These are phyloP conservation scores for Tangara arthus DNA, from an alignment of 2,797 vertebrate genomes.

Conservation along the genomic window DNA sequence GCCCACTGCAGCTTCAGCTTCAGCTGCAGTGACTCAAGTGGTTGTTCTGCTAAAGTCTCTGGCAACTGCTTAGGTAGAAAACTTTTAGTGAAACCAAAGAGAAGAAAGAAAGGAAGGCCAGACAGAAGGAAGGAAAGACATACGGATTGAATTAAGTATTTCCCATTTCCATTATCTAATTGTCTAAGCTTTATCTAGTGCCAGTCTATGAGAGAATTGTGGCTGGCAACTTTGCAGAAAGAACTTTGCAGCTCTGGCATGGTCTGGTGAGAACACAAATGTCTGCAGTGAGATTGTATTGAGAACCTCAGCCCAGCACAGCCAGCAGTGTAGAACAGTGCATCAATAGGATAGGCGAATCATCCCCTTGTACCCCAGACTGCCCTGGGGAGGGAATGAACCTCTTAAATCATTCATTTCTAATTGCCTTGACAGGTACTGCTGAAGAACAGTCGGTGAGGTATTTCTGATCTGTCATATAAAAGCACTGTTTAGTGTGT, in stretches of 20 bases:
- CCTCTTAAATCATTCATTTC: not conserved
- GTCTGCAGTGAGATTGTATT: not conserved
- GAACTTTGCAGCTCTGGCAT: not conserved
- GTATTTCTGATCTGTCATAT: not conserved
- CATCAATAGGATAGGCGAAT: not conserved
- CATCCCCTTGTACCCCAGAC: not conserved
- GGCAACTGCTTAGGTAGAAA: not conserved
- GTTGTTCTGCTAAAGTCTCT: not conserved
- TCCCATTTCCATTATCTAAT: not conserved
- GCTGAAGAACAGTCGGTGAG: not conserved
- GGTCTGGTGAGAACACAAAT: not conserved
- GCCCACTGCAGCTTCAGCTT: not conserved
- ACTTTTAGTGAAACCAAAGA: not conserved
- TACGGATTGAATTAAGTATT: not conserved
- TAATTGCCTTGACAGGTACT: not conserved
- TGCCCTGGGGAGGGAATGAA: not conserved
- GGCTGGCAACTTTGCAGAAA: not conserved
- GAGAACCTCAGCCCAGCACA: not conserved
- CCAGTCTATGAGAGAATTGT: not conserved
- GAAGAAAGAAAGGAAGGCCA: not conserved
- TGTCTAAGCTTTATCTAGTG: not conserved
- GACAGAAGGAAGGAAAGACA: not conserved
- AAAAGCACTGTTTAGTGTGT: not conserved
- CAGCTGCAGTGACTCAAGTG: not conserved
- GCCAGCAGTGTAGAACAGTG: not conserved